Base-by-base conservation (phyloP, 2,888 invertebrate genomes). In the Hemaris fuciformis region DNA sequence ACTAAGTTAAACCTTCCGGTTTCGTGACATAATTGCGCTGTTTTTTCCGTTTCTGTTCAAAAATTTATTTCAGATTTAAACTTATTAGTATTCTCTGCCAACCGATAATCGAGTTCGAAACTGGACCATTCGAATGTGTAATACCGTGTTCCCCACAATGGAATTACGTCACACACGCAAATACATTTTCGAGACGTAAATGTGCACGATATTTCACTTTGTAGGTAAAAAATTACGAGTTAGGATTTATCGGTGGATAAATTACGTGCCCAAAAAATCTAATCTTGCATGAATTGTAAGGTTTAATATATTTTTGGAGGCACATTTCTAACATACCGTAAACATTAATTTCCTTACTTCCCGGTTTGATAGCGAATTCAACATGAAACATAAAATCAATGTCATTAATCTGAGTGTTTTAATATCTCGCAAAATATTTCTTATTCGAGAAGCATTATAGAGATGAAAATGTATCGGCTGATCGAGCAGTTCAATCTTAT, bases 121-220 rank as follows among this genome's bases (percentile, higher is more conserved):
- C 48, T 1, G 13, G 7, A 31, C 13, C 23, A 25, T 3, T 31
- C 53, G 8, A 7, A 53, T 31, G 27, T 18, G 53, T 53, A 53
- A 53, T 53, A 53, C 27, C 23, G 31, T 18, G 53, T 53, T 53
- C 10, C 53, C 18, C 18, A 31, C 53, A 53, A 53, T 53, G 53
- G 15, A 25, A 53, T 53, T 53, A 53, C 53, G 27, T 31, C 53
- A 53, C 18, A 20, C 53, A 18, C 53, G 27, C 31, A 25, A 48
- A 48, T 48, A 31, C 18, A 18, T 31, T 18, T 31, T 53, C 27
- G 53, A 10, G 20, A 18, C 10, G 53, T 53, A 18, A 53, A 31
- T 53, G 15, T 48, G 18, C 53, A 53, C 27, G 18, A 31, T 10
- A 53, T 31, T 27, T 53, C 10, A 53, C 18, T 53, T 53, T 27